Evolutionary conservation across 2,113 vertebrate genomes (phyloP), one percentile per base, ranked within the genome.

Genomic region (Nycticebus coucang): DNA sequence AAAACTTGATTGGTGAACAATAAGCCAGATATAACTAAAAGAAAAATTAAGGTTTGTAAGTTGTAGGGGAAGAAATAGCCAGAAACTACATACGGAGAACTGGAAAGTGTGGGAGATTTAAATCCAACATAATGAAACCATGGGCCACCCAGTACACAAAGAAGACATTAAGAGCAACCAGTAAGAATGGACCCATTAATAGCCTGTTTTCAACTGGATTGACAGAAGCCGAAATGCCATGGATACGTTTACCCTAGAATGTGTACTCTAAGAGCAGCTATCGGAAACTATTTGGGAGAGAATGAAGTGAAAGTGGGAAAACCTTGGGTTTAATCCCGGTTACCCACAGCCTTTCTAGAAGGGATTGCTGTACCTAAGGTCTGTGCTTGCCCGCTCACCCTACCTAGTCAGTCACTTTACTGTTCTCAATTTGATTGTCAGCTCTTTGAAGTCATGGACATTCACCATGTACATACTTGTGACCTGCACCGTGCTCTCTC

Each of bases 11-110:
- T 8, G 10, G 14, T 89, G 79, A 72, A 26, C 33, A 45, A 45
- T 50, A 80, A 94, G 59, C 50, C 45, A 84, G 50, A 84, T 15
- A 72, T 9, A 83, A 79, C 8, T 92, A 45, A 96, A 89, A 59
- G 24, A 92, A 85, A 5, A 85, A 13, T 9, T 41, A 59, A 13
- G 11, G 21, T 69, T 35, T 95, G 8, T 3, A 62, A 80, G 26
- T 69, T 17, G 24, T 75, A 69, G 72, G 28, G 55, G 33, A 85
- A 81, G 50, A 89, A 35, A 62, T 57, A 15, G 74, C 13, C 19
- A 74, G 7, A 85, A 80, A 57, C 77, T 3, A 37, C 28, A 59
- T 28, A 53, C 6, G 9, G 2, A 85, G 7, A 72, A 12, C 28
- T 91, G 21, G 35, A 55, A 87, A 96, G 77, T 41, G 30, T n/a